Percentiles rank a stretch among this genome's conserved stretches.
phyloP scores from a whole-genome alignment of 2,797 vertebrate genomes.

The Cossypha caffra region DNA sequence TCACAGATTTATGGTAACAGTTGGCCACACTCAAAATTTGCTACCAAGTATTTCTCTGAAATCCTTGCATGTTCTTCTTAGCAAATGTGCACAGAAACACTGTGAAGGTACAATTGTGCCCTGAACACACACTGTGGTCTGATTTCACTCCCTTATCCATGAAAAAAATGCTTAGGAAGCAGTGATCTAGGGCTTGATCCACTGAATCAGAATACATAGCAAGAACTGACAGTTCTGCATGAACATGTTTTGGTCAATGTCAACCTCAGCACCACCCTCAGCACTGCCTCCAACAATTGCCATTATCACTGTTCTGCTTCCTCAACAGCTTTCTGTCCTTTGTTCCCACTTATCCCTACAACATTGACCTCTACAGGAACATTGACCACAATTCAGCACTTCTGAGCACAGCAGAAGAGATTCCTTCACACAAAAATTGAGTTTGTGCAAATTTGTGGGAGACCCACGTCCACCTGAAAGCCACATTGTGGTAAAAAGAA shows the following conservation, averaged over 20 bases:
- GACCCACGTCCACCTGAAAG: not conserved
- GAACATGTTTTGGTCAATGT: not conserved
- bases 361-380: not conserved
- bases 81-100: not conserved
- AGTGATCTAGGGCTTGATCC: not conserved
- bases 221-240: not conserved
- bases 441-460: not conserved
- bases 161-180: not conserved
- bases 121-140: not conserved
- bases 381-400: not conserved
- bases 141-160: not conserved
- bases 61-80: not conserved
- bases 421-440: not conserved
- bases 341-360: not conserved
- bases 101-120: not conserved
- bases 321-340: not conserved
- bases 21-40: not conserved
- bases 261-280: not conserved
- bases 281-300: not conserved
- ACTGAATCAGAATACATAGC: not conserved
- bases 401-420: not conserved
- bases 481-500: fast-evolving
- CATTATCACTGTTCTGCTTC: not conserved
- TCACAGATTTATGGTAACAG: not conserved
- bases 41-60: not conserved